phyloP scores from a whole-genome alignment of 2,113 vertebrate genomes.

The Trematocara zebra region DNA sequence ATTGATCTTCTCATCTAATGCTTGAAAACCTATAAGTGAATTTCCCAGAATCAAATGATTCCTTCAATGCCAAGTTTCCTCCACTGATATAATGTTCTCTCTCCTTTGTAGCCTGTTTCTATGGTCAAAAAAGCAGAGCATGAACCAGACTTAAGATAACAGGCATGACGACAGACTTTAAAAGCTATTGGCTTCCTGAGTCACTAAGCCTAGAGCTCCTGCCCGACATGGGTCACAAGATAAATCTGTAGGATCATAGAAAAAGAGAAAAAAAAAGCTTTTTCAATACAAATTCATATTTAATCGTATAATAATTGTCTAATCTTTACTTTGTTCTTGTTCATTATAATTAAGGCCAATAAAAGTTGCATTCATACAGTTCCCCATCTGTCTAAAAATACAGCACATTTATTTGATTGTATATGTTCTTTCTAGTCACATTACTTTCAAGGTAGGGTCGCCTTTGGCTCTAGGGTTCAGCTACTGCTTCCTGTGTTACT shows the following conservation, averaged over 20 bases:
- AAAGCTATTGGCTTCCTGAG: background rate
- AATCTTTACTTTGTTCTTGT: background rate
- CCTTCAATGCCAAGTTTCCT: background rate
- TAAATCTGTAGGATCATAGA: background rate
- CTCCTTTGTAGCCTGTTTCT: background rate
- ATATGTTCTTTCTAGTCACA: background rate
- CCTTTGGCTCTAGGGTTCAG: background rate
- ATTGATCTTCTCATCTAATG: background rate
- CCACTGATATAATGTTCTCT: background rate
- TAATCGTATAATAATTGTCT: background rate
- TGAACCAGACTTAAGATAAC: background rate
- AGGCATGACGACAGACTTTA: background rate
- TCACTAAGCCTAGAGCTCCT: background rate
- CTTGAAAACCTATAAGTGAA: background rate
- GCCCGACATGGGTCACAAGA: background rate
- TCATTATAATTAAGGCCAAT: too few species aligned
- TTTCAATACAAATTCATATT: background rate
- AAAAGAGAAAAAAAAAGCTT: background rate
- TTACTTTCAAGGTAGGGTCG: fast-evolving
- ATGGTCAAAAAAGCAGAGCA: background rate
- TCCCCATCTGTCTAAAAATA: background rate
- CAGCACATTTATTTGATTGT: background rate
- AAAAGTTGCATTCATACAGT: background rate
- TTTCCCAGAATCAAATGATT: background rate
- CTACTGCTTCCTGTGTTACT: background rate